Evolutionary conservation across 2,113 vertebrate genomes (phyloP), one percentile per base, ranked within the genome.

Genomic region (Phoenicopterus ruber): DNA sequence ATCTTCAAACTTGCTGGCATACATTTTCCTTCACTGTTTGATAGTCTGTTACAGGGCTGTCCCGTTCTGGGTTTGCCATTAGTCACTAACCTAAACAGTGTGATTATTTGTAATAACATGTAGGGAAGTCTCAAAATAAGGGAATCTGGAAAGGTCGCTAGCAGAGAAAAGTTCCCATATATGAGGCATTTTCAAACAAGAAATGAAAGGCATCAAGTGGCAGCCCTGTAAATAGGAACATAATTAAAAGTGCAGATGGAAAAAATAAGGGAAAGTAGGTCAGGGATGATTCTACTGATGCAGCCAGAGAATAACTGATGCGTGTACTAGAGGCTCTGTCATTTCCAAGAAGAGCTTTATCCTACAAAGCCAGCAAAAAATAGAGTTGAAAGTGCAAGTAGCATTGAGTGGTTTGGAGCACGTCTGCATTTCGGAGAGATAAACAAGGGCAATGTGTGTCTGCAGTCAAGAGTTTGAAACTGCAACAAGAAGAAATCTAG

Each of bases 201-300:
- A 88, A 86, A 83, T 49, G 57, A 57, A 92, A 81, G n/a, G 3
- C n/a, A 66, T 65, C n/a, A 72, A 90, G 82, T 91, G 19, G 62
- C 62, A 82, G 29, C 38, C 50, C 46, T 86, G 46, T 62, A 93
- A 86, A 90, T 42, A 78, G 42, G 79, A 94, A 58, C 18, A 59
- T 71, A 94, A 86, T 92, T 83, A 96, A 83, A 88, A 92, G 29
- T 81, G 31, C 29, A 95, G 80, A 86, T 93, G 67, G 69, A 80
- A 88, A 90, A 87, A 92, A 63, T 22, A 83, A 31, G 10, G 18
- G 24, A 86, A 95, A 86, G 50, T 92, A 90, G 94, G 86, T 93
- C 82, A 90, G 47, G 28, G 31, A 74, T 88, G 32, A 81, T 90
- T 83, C 55, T 93, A 70, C 55, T 46, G 62, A 88, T 82, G 36